Base-by-base conservation (phyloP, 2,113 vertebrate species). In the Tympanuchus pallidicinctus region DNA sequence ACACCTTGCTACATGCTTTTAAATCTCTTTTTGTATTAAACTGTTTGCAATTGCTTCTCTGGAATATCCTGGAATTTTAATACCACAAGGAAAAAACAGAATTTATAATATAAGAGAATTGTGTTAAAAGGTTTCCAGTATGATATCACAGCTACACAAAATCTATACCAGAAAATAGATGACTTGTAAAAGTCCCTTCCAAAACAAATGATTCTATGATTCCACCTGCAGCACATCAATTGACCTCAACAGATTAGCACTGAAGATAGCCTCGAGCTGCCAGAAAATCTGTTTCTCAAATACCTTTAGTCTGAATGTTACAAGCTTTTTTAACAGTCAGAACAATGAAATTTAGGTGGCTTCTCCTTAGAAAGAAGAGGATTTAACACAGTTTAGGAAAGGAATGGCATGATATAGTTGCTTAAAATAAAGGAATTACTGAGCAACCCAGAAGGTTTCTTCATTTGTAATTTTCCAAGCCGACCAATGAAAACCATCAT, bases 1-100 rank as follows among this genome's bases (percentile, higher is more conserved):
- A 11, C 20, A 74, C 3, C 45, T 63, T 78, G 42, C 70, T 36
- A 73, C 78, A 43, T 38, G 30, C 32, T 12, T 42, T 66, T 84
- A 73, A 76, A 83, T 79, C 20, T 50, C 70, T 91, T 73, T 63
- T 4, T 36, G 67, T 84, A 56, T 66, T 48, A 80, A 84, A 72
- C 65, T n/a, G 4, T 19, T 25, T 28, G 11, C 6, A n/a, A 70
- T 43, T 50, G 2, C 38, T 61, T 56, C 50, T 48, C 56, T 19
- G 25, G 63, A 86, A 75, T 52, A 64, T 7, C 43, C 43, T 59
- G 8, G 10, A 71, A 63, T 42, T 69, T 82, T 59, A 59, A 65
- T 73, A 54, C 20, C 8, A 50, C 0, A 2, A 50, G 17, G 24
- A 40, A 59, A 30, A 17, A 10, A 76, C 60, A 64, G 15, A 54